phyloP scores from a whole-genome alignment of 2,888 invertebrate species.

The Apantesis nais region DNA sequence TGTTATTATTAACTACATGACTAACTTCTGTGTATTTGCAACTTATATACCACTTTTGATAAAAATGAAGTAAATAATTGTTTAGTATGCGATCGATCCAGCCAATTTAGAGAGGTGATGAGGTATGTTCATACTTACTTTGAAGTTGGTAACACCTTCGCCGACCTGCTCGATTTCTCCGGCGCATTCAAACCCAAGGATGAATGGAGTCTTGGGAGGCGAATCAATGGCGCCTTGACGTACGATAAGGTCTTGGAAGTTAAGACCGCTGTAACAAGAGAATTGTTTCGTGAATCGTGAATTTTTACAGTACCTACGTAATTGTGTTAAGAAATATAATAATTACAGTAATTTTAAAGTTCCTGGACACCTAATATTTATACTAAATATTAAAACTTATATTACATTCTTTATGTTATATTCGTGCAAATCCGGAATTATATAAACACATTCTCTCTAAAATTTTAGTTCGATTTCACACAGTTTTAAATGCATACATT shows the following conservation, averaged over 20 bases:
- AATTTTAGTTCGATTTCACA: not conserved
- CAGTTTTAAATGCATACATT: not conserved
- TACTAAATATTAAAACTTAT: not conserved
- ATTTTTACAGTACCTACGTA: not conserved
- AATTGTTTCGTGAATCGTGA: not conserved
- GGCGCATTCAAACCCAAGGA: constrained; percentile 95
- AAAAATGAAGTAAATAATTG: not conserved
- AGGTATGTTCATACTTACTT: constrained; percentile 80
- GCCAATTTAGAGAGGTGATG: not conserved
- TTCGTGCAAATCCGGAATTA: no score
- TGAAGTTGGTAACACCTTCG: constrained; percentile 91
- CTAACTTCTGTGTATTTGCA: not conserved
- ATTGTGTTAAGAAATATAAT: not conserved
- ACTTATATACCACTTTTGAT: not conserved
- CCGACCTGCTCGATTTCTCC: constrained; percentile 92
- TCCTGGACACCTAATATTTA: not conserved
- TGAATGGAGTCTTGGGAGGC: constrained; percentile 95
- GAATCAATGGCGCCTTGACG: constrained; percentile 95
- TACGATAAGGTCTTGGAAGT: constrained; percentile 95
- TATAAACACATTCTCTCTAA: not conserved
- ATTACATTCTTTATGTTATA: no score
- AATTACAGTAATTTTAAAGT: not conserved
- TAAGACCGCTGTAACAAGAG: constrained; percentile 90
- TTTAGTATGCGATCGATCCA: not conserved
- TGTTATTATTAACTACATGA: not conserved